Base-by-base conservation (phyloP, 37 sponge, comb jelly and placozoan genomes). In the Beroe forskalii region DNA sequence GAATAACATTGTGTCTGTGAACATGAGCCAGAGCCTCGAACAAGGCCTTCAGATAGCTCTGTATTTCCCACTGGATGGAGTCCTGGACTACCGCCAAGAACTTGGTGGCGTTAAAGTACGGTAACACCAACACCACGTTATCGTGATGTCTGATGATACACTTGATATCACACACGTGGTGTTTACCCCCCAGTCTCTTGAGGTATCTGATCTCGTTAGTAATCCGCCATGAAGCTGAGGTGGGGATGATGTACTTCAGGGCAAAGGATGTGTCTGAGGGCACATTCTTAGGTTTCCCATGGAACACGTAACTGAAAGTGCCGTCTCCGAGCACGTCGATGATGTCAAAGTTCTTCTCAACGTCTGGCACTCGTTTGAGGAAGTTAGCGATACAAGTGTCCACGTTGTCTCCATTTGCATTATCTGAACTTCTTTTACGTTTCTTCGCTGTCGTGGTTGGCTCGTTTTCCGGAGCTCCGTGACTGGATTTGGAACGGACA, bases 171-270 rank as follows among this genome's bases (percentile, higher is more conserved):
- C 96, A 94, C 4, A 98, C 91, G 62, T 96, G 90, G 38, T 95
- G 93, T 35, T 41, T 24, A 0, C 95, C 95, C 0, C 96, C 92
- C 92, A 96, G 91, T 8, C 91, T 62, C 63, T 95, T 91, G 19
- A 97, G 90, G 62, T 92, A 95, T 31, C 91, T 61, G 37, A 97
- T 83, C 90, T 97, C 96, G 89, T 97, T 97, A 62, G 93, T 94
- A 24, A 97, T 93, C 60, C 98, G 43, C 33, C 90, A 62, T 20
- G 95, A 90, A 27, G 94, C 90, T 9, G 95, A 95, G 38, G 95
- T 96, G 25, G 96, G 98, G n/a, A 96, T 92, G 38, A 97, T 86
- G 40, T 96, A 93, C 91, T 97, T 97, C 60, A 97, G 67, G 14
- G 98, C 98, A 67, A 93, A 93, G n/a, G 62, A 63, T 61, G 69